A percentile compares a stretch with the other conserved stretches of the same genome.
Conservation (phyloP, 2,888 invertebrate genomes). For the Cerastis rubricosa region DNA sequence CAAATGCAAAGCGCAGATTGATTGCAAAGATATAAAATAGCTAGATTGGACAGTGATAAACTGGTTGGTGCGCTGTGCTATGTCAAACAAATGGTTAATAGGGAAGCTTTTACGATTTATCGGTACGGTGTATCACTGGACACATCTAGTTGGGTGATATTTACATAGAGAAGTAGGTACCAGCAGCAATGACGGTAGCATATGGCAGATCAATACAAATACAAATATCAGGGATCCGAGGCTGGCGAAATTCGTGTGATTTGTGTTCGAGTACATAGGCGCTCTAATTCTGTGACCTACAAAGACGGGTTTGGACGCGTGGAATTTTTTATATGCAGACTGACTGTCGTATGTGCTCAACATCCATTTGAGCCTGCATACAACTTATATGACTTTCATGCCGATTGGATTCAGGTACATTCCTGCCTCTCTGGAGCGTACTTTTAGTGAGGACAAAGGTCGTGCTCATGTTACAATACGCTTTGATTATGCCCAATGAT, state of each 20-base stretch:
- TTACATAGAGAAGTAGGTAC: conserved; percentile 39
- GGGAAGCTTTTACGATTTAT: conserved; percentile 36
- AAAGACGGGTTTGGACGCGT: conserved; percentile 67
- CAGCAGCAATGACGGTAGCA: conserved; percentile 59
- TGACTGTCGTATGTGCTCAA: conserved; percentile 64
- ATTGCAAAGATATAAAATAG: conserved; percentile 60
- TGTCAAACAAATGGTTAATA: conserved; percentile 43
- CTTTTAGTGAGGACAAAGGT: background rate
- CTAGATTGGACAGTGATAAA: conserved; percentile 53
- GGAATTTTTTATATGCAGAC: conserved; percentile 75
- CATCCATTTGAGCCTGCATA: conserved; percentile 59
- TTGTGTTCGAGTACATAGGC: conserved; percentile 68
- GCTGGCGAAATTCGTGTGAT: conserved; percentile 74
- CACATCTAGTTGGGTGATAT: conserved; percentile 49
- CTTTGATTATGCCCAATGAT: background rate
- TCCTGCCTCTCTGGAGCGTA: background rate
- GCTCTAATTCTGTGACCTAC: conserved; percentile 72
- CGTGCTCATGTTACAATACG: background rate
- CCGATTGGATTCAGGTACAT: conserved; percentile 32
- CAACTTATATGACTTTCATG: conserved; percentile 38
- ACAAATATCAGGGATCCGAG: conserved; percentile 69
- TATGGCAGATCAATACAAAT: conserved; percentile 75
- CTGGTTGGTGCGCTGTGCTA: conserved; percentile 24
- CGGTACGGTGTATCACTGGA: conserved; percentile 20
- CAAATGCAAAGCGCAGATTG: conserved; percentile 50